These are phyloP conservation scores for Eublepharis macularius DNA, from an alignment of 2,113 vertebrate species.

Conservation along the genomic window DNA sequence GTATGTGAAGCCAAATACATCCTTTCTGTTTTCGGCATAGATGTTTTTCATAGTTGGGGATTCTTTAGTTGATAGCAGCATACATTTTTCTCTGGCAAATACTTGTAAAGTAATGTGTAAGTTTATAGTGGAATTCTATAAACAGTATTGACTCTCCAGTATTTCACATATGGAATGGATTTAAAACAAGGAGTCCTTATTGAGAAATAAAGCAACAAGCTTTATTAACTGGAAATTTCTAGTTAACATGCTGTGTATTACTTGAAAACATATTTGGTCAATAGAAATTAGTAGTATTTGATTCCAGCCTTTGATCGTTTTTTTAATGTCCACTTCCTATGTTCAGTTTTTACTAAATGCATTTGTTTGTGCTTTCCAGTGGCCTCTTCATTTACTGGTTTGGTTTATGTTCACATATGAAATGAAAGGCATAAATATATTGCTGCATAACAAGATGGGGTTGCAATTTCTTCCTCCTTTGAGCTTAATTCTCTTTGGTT, in stretches of 20 bases:
- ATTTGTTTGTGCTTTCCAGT: conserved; percentile 48
- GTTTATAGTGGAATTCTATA: rapidly evolving
- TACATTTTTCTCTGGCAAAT: not conserved
- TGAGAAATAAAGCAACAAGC: conserved; percentile 14
- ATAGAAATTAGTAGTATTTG: not conserved
- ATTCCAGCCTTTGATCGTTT: conserved; percentile 13
- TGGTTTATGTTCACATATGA: conserved; percentile 56
- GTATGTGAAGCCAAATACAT: not conserved
- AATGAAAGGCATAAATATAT: conserved; percentile 43
- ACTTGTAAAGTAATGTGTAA: not conserved
- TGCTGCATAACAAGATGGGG: conserved; percentile 33
- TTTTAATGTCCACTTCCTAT: not conserved
- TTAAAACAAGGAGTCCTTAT: not conserved
- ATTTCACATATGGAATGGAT: not conserved
- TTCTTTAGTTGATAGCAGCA: not conserved
- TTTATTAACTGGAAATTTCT: conserved; percentile 23
- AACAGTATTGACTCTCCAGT: not conserved
- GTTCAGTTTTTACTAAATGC: conserved; percentile 40
- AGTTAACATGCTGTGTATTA: conserved; percentile 24
- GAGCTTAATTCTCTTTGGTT: conserved; percentile 50
- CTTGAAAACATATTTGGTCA: not conserved
- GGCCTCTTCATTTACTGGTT: conserved; percentile 50
- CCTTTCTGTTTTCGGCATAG: too few relatives aligned
- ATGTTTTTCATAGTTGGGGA: not conserved
- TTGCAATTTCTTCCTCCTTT: conserved; percentile 29